Conservation (phyloP, 92 coral and sea anemone species). For the Chrysogorgia sp. region DNA sequence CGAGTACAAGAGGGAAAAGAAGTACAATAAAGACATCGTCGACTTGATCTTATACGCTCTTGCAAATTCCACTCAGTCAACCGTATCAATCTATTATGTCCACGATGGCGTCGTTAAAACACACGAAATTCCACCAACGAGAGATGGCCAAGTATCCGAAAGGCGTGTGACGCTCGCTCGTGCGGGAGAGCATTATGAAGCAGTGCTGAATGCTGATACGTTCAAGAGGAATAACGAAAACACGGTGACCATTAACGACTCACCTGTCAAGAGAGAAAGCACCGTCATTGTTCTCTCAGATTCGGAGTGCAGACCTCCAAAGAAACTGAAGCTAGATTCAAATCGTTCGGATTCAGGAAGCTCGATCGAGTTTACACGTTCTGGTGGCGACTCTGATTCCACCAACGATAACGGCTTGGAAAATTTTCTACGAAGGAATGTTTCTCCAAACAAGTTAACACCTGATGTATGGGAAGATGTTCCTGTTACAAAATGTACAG, state of each 20-base stretch:
- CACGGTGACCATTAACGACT: constrained; percentile 18
- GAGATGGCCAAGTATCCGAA: constrained; percentile 2
- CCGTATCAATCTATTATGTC: neutral
- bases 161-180: constrained; percentile 9
- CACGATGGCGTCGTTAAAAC: constrained; percentile 2
- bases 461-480: constrained; percentile 31
- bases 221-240: neutral
- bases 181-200: constrained; percentile 35
- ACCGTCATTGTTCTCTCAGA: constrained; percentile 5
- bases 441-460: constrained; percentile 24
- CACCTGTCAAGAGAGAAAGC: neutral
- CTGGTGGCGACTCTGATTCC: constrained; percentile 9
- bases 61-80: constrained; percentile 21
- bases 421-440: neutral
- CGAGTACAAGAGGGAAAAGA: constrained; percentile 15
- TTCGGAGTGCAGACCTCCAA: constrained; percentile 4
- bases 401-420: neutral
- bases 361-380: neutral
- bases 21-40: constrained; percentile 23
- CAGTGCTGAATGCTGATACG: constrained; percentile 4
- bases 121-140: constrained; percentile 24
- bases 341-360: neutral
- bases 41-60: constrained; percentile 33
- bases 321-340: constrained; percentile 1
- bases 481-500: constrained; percentile 5